Evolutionary conservation across 2,888 invertebrate species (phyloP).

Genomic region (Lasioglossum pauxillum): DNA sequence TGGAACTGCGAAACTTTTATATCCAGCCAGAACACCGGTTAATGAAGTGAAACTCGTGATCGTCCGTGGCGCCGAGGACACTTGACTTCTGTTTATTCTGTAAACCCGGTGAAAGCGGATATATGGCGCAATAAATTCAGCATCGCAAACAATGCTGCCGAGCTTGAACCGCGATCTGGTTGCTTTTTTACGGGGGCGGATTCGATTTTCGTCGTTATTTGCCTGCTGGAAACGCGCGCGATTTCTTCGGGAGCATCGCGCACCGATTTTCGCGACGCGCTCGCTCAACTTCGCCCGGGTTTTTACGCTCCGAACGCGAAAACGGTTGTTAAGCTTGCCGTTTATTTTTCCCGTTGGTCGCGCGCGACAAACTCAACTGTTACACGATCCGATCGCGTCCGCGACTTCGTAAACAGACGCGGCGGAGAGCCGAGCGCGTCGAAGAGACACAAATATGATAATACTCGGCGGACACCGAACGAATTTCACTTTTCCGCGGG

Average conservation of each 20-base stretch:
- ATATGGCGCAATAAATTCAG: background rate
- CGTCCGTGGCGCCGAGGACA: background rate
- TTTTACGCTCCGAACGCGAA: background rate
- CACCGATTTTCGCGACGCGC: background rate
- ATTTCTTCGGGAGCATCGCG: background rate
- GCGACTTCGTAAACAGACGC: background rate
- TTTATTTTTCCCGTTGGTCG: background rate
- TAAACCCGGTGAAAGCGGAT: slow-evolving; percentile 9
- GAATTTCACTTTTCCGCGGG: slow-evolving; percentile 33
- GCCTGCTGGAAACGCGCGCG: too few relatives aligned
- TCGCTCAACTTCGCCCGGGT: background rate
- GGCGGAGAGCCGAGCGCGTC: background rate
- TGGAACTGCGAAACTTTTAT: slow-evolving; percentile 12
- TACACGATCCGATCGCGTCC: background rate
- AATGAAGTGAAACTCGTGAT: background rate
- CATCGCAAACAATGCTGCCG: slow-evolving; percentile 4
- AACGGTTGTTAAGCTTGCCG: background rate
- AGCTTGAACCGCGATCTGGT: slow-evolving; percentile 8
- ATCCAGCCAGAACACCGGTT: background rate
- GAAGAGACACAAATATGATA: background rate
- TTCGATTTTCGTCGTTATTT: slow-evolving; percentile 6
- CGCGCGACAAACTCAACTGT: background rate
- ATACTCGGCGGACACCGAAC: background rate
- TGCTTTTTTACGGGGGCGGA: background rate
- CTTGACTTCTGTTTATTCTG: slow-evolving; percentile 11